Conservation (phyloP, 2,113 vertebrate genomes). For the Bujurquina vittata region DNA sequence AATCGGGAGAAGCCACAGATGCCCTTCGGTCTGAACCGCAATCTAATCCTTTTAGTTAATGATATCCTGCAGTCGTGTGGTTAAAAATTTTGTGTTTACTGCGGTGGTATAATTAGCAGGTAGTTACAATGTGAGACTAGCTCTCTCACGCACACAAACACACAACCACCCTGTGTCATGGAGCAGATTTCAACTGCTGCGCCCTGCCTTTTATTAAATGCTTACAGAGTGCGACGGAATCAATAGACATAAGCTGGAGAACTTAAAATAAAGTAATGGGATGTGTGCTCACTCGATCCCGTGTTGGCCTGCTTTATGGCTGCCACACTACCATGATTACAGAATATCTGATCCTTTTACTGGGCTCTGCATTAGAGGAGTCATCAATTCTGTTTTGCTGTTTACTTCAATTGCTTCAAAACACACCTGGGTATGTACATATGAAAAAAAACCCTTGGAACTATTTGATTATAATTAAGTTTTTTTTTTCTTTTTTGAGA, state of each 20-base stretch:
- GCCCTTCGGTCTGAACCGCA: conserved; percentile 68
- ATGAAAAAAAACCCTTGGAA: neutral
- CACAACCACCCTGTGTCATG: neutral
- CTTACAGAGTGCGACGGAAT: conserved; percentile 22
- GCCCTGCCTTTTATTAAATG: conserved; percentile 28
- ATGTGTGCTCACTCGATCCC: neutral
- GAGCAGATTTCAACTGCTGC: conserved; percentile 11
- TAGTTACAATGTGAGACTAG: conserved; percentile 41
- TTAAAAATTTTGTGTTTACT: conserved; percentile 83
- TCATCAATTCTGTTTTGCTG: neutral
- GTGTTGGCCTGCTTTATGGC: neutral
- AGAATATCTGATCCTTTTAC: conserved; percentile 5
- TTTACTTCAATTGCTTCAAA: neutral
- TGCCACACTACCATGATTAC: neutral
- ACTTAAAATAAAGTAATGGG: neutral
- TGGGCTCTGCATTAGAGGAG: neutral
- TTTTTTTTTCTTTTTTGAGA: neutral
- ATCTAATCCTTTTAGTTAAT: conserved; percentile 90
- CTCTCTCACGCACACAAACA: neutral
- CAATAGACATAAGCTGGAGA: conserved; percentile 8
- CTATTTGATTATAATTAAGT: conserved; percentile 10
- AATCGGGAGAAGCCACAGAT: conserved; percentile 77
- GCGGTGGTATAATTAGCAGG: conserved; percentile 74
- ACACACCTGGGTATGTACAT: neutral
- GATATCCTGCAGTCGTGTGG: conserved; percentile 77